Evolutionary conservation across 2,113 vertebrate species (phyloP).

Genomic region (Cololabis saira): DNA sequence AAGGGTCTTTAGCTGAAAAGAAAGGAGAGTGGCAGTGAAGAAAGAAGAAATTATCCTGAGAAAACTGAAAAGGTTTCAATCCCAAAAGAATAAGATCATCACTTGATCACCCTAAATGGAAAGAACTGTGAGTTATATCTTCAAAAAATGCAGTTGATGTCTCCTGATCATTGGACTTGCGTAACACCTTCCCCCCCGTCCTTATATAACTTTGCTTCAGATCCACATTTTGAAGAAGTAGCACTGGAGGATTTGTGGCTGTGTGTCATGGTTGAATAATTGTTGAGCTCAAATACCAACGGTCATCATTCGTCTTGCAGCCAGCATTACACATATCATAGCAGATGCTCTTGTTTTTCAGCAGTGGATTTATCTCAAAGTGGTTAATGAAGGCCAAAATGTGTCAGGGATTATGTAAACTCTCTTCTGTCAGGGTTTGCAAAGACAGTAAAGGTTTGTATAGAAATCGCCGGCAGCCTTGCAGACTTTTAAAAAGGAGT

Average conservation of each 20-base stretch:
- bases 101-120: not conserved
- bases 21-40: not conserved
- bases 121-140: not conserved
- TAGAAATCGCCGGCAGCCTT: no score
- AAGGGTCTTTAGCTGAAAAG: slow-evolving; percentile 2
- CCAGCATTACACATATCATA: not conserved
- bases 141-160: slow-evolving; percentile 8
- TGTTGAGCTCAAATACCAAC: not conserved
- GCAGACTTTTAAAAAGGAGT: no score
- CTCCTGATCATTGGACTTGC: slow-evolving; percentile 40
- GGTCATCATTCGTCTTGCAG: not conserved
- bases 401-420: no score
- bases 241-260: slow-evolving; percentile 7
- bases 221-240: not conserved
- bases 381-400: no score
- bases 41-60: slow-evolving; percentile 5
- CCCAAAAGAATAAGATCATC: slow-evolving; percentile 7
- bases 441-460: no score
- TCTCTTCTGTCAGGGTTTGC: no score
- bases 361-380: not conserved
- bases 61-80: not conserved
- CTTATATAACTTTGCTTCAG: slow-evolving; percentile 28
- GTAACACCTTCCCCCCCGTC: slow-evolving; percentile 3
- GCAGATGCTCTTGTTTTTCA: slow-evolving; percentile 32
- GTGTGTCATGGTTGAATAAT: slow-evolving; percentile 26